Evolutionary conservation across 2,113 vertebrate species (phyloP), one percentile per base, ranked within the genome.

Genomic region (Oryzias javanicus): DNA sequence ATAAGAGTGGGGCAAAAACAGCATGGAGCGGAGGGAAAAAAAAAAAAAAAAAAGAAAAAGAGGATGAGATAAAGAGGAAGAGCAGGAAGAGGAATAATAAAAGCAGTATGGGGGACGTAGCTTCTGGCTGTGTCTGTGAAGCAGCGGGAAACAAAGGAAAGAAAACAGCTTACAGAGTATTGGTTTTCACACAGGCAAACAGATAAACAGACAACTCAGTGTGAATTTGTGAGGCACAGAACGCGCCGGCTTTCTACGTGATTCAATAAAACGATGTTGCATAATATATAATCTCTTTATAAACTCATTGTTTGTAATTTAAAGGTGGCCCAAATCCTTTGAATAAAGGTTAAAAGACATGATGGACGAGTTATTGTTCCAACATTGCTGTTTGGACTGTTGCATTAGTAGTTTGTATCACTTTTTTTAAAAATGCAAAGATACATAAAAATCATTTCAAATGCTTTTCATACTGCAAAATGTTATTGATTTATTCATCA

Each of bases 101-200:
- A 84, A 74, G 55, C 81, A 63, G 76, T 64, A 69, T 64, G 68
- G 54, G 67, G 65, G 55, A 68, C 69, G 64, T 54, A 69, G 60
- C 74, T 75, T 71, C 73, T 72, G 49, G 72, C 72, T 82, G 76
- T 71, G 68, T 68, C 67, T 60, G 65, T 79, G 66, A 70, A 76
- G 65, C 70, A 76, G 74, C 68, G 59, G 76, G 70, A 75, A 76
- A 72, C 62, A 77, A 71, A 74, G 66, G 64, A 35, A 56, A 63
- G 71, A 64, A 80, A 84, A 82, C 70, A 75, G 53, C 70, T 79
- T 70, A 78, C 29, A 19, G 64, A 64, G 58, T 69, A 69, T 40
- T 60, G 58, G 45, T 65, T 71, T 79, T 55, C 60, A 57, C 55
- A 71, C 58, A 49, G 60, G 68, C 67, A 66, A 69, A 75, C 67